A percentile compares a stretch with the other conserved stretches of the same genome.
These are phyloP conservation scores for Gymnoscopelus braueri DNA, from an alignment of 2,797 vertebrate species.

Conservation along the genomic window DNA sequence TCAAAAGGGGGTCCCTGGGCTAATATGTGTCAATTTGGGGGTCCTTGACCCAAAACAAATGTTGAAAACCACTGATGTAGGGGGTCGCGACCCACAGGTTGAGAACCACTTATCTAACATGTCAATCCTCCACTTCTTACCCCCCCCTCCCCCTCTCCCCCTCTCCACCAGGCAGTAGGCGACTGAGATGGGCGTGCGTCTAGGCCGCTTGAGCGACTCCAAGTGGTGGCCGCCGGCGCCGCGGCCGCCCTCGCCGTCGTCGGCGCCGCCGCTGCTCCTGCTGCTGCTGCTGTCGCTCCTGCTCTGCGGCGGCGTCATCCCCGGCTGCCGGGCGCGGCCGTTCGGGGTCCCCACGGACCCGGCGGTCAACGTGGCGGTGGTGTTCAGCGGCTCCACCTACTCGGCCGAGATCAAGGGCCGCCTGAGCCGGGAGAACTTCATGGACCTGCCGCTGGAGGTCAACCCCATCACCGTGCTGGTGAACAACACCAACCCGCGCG, in stretches of 20 bases:
- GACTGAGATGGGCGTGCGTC: conserved; percentile 84
- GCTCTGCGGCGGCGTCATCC: conserved; percentile 35
- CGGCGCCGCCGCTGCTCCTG: conserved; percentile 55
- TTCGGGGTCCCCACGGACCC: conserved; percentile 76
- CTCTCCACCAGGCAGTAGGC: conserved; percentile 78
- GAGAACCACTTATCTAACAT: conserved; percentile 28
- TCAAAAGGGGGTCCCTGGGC: no score
- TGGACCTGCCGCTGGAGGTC: conserved; percentile 95
- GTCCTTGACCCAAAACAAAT: no score
- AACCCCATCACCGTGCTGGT: conserved; percentile 93
- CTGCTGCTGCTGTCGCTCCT: conserved; percentile 57
- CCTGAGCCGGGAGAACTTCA: conserved; percentile 91
- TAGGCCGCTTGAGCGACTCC: conserved; percentile 78
- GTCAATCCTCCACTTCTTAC: background rate
- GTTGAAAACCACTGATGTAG: no score
- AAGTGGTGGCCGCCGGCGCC: conserved; percentile 75
- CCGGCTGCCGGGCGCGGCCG: conserved; percentile 72
- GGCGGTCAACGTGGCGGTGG: conserved; percentile 91
- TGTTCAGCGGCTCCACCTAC: conserved; percentile 91
- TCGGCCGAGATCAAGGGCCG: conserved; percentile 85
- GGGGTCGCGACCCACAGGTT: no score
- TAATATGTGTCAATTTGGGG: no score
- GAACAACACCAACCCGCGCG: conserved; percentile 94
- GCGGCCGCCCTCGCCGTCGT: background rate
- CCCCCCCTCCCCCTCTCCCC: conserved; percentile 10